Evolutionary conservation across 1,140 invertebrate genomes (phyloP).

Genomic region (Formica exsecta): DNA sequence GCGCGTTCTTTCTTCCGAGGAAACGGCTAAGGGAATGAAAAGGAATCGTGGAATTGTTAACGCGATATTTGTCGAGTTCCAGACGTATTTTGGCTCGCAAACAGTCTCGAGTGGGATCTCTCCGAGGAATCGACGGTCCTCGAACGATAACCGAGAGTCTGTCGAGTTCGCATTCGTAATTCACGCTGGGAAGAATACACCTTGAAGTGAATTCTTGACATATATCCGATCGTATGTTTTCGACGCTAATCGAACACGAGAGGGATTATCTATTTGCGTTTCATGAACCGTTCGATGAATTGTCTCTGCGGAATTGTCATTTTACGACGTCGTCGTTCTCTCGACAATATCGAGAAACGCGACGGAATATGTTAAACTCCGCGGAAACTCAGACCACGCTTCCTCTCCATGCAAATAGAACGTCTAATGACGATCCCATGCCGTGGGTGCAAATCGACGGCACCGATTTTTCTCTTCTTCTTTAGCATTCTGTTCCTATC

Average conservation of each 20-base stretch:
- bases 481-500: conserved; percentile 6
- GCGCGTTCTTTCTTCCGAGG: conserved; percentile 51
- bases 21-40: conserved; percentile 14
- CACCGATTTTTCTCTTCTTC: conserved; percentile 70
- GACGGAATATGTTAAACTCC: conserved; percentile 78
- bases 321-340: conserved; percentile 73
- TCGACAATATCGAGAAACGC: conserved; percentile 36
- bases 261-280: conserved; percentile 51
- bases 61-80: conserved; percentile 71
- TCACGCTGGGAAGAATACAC: neutral
- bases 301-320: conserved; percentile 57
- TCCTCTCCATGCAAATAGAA: conserved; percentile 77
- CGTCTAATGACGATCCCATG: conserved; percentile 77
- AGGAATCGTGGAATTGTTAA: conserved; percentile 66
- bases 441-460: conserved; percentile 76
- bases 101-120: conserved; percentile 61
- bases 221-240: conserved; percentile 19
- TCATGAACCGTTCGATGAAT: conserved; percentile 65
- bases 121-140: conserved; percentile 9
- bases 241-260: conserved; percentile 8
- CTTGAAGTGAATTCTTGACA: conserved; percentile 21
- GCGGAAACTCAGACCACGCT: conserved; percentile 73
- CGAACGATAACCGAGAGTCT: conserved; percentile 43
- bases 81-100: conserved; percentile 68
- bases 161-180: conserved; percentile 34